These are phyloP conservation scores for Ophion ellenae DNA, from an alignment of 2,888 invertebrate species.

Conservation along the genomic window DNA sequence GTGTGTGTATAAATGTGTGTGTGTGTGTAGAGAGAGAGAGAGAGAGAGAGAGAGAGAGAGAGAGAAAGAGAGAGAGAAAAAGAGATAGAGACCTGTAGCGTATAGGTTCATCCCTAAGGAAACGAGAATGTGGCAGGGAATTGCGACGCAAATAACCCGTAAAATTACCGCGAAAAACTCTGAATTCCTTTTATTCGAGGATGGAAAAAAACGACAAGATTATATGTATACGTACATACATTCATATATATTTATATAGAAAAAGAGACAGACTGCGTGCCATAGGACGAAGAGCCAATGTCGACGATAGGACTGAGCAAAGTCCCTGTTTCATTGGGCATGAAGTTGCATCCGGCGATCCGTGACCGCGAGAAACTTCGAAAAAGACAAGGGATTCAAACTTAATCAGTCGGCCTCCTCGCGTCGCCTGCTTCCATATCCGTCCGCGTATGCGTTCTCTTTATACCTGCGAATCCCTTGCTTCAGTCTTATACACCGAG, in stretches of 20 bases:
- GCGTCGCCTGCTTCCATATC: constrained; percentile 50
- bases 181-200: constrained; percentile 69
- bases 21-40: too few species aligned
- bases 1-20: too few species aligned
- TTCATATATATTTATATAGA: neutral
- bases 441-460: constrained; percentile 2
- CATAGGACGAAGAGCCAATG: constrained; percentile 1
- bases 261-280: constrained; percentile 12
- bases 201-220: constrained; percentile 65
- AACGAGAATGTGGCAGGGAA: constrained; percentile 54
- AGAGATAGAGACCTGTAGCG: neutral
- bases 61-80: too few species aligned
- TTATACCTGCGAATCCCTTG: constrained; percentile 34
- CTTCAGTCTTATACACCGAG: constrained; percentile 34
- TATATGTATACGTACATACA: neutral
- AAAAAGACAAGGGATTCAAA: constrained; percentile 64
- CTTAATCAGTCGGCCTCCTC: constrained; percentile 62
- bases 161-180: constrained; percentile 73
- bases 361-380: constrained; percentile 67
- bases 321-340: constrained; percentile 71
- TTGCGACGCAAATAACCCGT: constrained; percentile 72
- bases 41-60: too few species aligned
- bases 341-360: constrained; percentile 71
- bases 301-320: constrained; percentile 24
- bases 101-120: constrained; percentile 62